phyloP scores from a whole-genome alignment of 2,888 invertebrate species.

The Brachypterus glaber region DNA sequence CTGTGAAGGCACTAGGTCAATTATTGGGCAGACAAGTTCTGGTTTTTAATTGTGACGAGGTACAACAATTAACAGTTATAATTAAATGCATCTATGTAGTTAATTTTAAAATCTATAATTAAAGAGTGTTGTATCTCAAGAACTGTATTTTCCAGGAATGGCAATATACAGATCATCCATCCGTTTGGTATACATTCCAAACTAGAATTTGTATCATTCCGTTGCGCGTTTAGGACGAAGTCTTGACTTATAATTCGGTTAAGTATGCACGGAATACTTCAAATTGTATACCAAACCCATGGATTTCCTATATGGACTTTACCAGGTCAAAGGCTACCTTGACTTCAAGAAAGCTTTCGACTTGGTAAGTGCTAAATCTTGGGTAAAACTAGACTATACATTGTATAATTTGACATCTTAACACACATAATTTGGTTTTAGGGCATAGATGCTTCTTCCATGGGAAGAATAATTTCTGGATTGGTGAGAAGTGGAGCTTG shows the following conservation, averaged over 20 bases:
- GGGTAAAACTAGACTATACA: not conserved
- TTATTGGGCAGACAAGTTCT: slow-evolving; percentile 88
- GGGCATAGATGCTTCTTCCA: slow-evolving; percentile 91
- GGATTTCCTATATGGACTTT: too few relatives aligned
- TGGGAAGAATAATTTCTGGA: slow-evolving; percentile 90
- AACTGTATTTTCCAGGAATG: too few relatives aligned
- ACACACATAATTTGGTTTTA: slow-evolving; percentile 37
- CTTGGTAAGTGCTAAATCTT: too few relatives aligned
- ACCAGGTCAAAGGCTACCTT: slow-evolving; percentile 1
- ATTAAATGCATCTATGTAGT: slow-evolving; percentile 3
- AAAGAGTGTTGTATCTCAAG: not conserved
- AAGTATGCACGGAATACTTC: too few relatives aligned
- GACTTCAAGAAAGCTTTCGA: too few relatives aligned
- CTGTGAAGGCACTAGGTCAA: slow-evolving; percentile 88
- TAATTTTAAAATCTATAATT: not conserved
- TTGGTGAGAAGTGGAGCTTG: slow-evolving; percentile 91
- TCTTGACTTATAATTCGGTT: too few relatives aligned
- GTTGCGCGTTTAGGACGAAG: too few relatives aligned
- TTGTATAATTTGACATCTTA: not conserved
- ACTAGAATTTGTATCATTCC: too few relatives aligned
- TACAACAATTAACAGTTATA: slow-evolving; percentile 27
- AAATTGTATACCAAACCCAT: too few relatives aligned
- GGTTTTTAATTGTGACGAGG: slow-evolving; percentile 96
- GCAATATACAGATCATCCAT: too few relatives aligned
- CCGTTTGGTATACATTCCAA: too few relatives aligned